Evolutionary conservation across 1,140 invertebrate genomes (phyloP).

Genomic region (Drosophila watanabei): DNA sequence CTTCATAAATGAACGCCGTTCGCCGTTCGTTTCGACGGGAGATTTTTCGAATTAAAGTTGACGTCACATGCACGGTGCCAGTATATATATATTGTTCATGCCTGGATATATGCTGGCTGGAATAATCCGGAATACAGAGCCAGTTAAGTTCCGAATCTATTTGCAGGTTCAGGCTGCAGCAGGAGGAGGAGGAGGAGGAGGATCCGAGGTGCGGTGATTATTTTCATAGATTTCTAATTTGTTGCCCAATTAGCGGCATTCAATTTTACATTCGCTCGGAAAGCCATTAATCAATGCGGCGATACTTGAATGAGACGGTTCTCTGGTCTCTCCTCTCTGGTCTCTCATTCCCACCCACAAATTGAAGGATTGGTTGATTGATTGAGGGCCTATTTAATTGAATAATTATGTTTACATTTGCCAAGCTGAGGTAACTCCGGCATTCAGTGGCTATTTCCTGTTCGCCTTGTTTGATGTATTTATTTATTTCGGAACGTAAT

Average conservation of each 20-base stretch:
- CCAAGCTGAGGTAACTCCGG: slow-evolving; percentile 11
- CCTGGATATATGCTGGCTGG: slow-evolving; percentile 41
- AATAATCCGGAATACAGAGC: slow-evolving; percentile 59
- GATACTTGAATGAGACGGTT: slow-evolving; percentile 19
- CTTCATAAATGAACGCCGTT: slow-evolving; percentile 62
- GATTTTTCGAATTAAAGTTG: slow-evolving; percentile 32
- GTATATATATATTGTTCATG: not conserved
- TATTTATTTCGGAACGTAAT: slow-evolving; percentile 8
- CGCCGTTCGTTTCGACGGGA: slow-evolving; percentile 15
- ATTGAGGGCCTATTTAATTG: slow-evolving; percentile 40
- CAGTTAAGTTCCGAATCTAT: slow-evolving; percentile 52
- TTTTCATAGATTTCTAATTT: slow-evolving; percentile 72
- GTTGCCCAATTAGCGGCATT: slow-evolving; percentile 76
- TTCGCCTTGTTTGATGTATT: not conserved
- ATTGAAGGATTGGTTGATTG: slow-evolving; percentile 33
- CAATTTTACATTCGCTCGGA: slow-evolving; percentile 39
- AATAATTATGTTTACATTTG: slow-evolving; percentile 21
- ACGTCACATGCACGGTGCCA: not conserved
- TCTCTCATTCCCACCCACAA: not conserved
- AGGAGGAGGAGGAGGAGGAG: not conserved
- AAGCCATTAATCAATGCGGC: slow-evolving; percentile 44
- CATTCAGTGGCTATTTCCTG: not conserved
- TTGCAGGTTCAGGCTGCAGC: not conserved
- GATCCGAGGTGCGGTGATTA: slow-evolving; percentile 42
- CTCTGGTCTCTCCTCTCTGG: not conserved